phyloP scores from a whole-genome alignment of 2,888 invertebrate genomes.

The Actias luna region DNA sequence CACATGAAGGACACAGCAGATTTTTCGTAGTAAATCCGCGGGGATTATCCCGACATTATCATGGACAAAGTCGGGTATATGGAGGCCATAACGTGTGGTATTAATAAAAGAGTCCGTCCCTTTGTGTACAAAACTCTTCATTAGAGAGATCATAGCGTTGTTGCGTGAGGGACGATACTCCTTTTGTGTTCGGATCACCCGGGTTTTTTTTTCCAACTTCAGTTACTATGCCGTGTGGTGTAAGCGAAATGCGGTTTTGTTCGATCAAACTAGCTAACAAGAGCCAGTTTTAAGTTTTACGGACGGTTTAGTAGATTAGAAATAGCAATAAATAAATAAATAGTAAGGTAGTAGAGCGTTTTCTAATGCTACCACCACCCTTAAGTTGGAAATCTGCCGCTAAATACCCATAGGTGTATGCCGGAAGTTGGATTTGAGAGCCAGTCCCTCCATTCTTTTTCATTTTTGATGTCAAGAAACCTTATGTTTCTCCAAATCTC shows the following conservation, averaged over 20 bases:
- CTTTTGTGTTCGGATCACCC: slow-evolving; percentile 53
- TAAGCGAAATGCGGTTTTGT: slow-evolving; percentile 13
- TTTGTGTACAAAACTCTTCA: slow-evolving; percentile 79
- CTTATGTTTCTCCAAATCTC: no score
- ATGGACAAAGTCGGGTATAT: slow-evolving; percentile 22
- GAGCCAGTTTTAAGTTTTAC: no score
- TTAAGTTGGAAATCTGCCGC: no score
- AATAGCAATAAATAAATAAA: no score
- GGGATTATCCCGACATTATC: slow-evolving; percentile 19
- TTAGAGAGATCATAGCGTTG: slow-evolving; percentile 76
- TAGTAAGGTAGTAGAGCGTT: no score
- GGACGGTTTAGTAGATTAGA: no score
- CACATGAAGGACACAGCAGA: slow-evolving; percentile 6
- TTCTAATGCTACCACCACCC: no score
- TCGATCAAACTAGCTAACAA: no score
- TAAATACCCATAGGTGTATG: no score
- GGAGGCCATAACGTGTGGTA: slow-evolving; percentile 51
- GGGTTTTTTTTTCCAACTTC: slow-evolving; percentile 49
- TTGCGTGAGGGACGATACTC: slow-evolving; percentile 53
- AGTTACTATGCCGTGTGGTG: slow-evolving; percentile 31
- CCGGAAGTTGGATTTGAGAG: no score
- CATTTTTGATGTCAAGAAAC: no score
- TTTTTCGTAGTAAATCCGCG: slow-evolving; percentile 12
- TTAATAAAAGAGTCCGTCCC: slow-evolving; percentile 72
- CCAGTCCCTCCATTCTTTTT: no score